A percentile compares a stretch with the other conserved stretches of the same genome.
phyloP scores from a whole-genome alignment of 1,140 invertebrate genomes.

The Saccostrea cuccullata region DNA sequence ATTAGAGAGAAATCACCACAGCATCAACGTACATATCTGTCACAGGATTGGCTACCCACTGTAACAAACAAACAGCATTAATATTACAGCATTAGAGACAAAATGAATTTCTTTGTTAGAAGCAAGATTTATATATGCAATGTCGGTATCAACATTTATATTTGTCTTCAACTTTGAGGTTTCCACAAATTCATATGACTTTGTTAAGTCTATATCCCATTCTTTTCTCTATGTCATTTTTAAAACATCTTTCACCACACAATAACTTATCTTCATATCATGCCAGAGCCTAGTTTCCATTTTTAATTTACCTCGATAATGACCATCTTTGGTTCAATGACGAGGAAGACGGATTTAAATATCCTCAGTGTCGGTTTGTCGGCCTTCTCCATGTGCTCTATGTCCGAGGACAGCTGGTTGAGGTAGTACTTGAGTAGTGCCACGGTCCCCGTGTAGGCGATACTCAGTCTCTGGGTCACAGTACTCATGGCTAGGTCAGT shows the following conservation, averaged over 20 bases:
- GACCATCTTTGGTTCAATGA: conserved; percentile 90
- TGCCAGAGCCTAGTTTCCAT: neutral
- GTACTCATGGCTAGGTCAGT: conserved; percentile 96
- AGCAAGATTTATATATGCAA: too few species aligned
- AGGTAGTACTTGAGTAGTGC: conserved; percentile 90
- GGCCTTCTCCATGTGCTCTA: conserved; percentile 86
- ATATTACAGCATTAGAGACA: neutral
- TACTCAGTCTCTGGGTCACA: conserved; percentile 91
- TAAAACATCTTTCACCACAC: neutral
- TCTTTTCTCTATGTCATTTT: neutral
- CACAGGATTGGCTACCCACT: conserved; percentile 96
- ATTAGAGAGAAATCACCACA: too few species aligned
- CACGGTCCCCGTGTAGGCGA: conserved; percentile 90
- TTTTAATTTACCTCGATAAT: conserved; percentile 86
- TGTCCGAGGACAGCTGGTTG: conserved; percentile 88
- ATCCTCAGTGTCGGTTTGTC: conserved; percentile 86
- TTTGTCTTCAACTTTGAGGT: neutral
- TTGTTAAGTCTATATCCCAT: too few species aligned
- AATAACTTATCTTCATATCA: too few species aligned
- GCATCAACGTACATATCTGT: conserved; percentile 99
- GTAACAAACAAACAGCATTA: conserved; percentile 41
- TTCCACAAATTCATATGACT: neutral
- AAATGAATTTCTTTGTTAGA: too few species aligned
- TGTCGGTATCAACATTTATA: too few species aligned
- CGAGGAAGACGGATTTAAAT: conserved; percentile 87